phyloP scores from a whole-genome alignment of 2,113 vertebrate species.

The Taxidea taxus region DNA sequence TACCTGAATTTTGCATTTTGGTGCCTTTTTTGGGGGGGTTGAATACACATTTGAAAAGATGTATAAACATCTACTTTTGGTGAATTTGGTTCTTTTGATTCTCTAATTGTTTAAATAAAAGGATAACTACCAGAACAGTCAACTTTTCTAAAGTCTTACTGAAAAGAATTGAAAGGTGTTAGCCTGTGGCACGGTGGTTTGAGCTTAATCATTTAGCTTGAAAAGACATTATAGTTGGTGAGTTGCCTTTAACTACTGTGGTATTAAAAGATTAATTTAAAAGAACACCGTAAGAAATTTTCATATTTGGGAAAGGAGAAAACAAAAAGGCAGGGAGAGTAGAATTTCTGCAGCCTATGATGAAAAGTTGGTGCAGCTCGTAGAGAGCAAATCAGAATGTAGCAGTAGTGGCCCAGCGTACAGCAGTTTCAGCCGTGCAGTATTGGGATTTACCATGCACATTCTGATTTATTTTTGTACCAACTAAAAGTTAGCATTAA shows the following conservation, averaged over 20 bases:
- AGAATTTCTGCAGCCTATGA: conserved; percentile 85
- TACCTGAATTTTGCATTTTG: conserved; percentile 75
- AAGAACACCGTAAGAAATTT: conserved; percentile 77
- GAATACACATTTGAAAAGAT: conserved; percentile 80
- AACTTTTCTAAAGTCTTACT: conserved; percentile 57
- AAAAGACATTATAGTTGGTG: conserved; percentile 51
- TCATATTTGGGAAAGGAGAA: conserved; percentile 68
- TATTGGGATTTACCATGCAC: conserved; percentile 79
- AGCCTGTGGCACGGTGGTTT: conserved; percentile 20
- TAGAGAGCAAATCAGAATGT: conserved; percentile 82
- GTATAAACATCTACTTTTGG: conserved; percentile 83
- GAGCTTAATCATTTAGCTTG: conserved; percentile 24
- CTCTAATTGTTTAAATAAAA: conserved; percentile 81
- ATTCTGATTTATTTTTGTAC: conserved; percentile 80
- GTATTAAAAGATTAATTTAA: conserved; percentile 61
- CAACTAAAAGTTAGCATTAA: conserved; percentile 52
- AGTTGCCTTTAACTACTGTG: conserved; percentile 55
- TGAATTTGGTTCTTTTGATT: conserved; percentile 71
- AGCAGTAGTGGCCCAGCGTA: conserved; percentile 77
- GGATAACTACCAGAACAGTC: conserved; percentile 72
- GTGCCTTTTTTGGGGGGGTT: conserved; percentile 57
- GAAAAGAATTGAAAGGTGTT: conserved; percentile 10
- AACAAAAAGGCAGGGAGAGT: conserved; percentile 70
- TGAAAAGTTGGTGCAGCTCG: conserved; percentile 82
- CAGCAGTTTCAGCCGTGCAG: conserved; percentile 88